phyloP scores from a whole-genome alignment of 2,797 vertebrate genomes.

The Rhynchotus rufescens region DNA sequence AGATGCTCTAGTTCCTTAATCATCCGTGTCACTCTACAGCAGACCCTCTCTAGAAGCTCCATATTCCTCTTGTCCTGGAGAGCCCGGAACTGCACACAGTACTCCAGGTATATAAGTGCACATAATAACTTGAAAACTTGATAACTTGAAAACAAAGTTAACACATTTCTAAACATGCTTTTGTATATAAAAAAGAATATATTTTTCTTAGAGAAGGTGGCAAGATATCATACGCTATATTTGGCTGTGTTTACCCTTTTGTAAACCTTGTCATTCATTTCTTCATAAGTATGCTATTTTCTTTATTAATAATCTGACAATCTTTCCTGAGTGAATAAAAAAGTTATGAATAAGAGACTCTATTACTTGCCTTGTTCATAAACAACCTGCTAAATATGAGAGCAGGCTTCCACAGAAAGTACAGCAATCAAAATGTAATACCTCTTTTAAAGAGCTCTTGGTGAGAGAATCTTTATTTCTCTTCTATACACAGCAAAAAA shows the following conservation, averaged over 20 bases:
- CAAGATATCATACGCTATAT: background rate
- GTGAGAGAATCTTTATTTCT: background rate
- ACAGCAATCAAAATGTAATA: slow-evolving; percentile 11
- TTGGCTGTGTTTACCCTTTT: slow-evolving; percentile 1
- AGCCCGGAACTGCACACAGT: too few relatives aligned
- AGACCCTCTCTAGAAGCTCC: too few relatives aligned
- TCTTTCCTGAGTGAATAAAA: background rate
- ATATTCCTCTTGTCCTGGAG: too few relatives aligned
- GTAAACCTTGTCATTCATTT: background rate
- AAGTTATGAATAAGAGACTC: background rate
- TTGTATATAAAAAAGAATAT: background rate
- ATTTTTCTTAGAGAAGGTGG: background rate
- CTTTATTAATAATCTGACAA: background rate
- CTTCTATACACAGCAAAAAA: background rate
- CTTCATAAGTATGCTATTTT: background rate
- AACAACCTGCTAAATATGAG: background rate
- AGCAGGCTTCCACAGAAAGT: background rate
- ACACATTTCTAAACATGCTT: background rate
- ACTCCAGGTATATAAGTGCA: too few relatives aligned
- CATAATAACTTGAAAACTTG: background rate
- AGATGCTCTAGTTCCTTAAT: too few relatives aligned
- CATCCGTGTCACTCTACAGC: too few relatives aligned
- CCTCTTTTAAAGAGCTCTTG: background rate
- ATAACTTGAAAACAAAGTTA: slow-evolving; percentile 26
- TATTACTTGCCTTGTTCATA: background rate